Conservation (phyloP, 2,797 vertebrate genomes). For the Ibycter americanus region DNA sequence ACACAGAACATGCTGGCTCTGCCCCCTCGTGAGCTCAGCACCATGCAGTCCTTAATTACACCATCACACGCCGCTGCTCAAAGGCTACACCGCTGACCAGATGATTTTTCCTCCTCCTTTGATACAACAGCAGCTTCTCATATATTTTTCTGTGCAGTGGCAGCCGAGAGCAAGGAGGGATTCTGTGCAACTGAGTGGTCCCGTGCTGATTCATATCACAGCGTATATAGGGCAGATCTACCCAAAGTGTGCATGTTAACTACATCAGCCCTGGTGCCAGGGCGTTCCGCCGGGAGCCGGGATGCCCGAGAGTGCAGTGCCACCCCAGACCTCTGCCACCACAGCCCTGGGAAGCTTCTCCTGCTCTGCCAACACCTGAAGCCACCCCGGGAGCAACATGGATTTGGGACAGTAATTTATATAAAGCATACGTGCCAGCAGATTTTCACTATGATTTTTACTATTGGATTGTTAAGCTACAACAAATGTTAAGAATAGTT, state of each 20-base stretch:
- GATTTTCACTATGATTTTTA: not conserved
- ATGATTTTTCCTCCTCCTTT: not conserved
- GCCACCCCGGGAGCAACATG: not conserved
- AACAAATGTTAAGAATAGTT: not conserved
- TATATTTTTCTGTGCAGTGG: not conserved
- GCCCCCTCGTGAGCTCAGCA: not conserved
- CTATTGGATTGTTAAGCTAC: not conserved
- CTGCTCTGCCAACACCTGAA: not conserved
- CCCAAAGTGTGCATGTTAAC: not conserved
- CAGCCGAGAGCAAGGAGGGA: not conserved
- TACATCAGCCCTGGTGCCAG: not conserved
- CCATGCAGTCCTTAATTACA: not conserved
- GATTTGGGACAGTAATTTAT: not conserved
- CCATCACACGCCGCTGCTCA: not conserved
- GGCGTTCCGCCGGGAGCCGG: not conserved
- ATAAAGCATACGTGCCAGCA: not conserved
- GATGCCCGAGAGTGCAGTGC: not conserved
- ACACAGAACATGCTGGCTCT: fast-evolving
- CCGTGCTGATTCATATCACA: not conserved
- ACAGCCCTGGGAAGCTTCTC: not conserved
- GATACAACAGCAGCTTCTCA: not conserved
- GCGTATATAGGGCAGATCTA: not conserved
- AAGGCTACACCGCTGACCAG: fast-evolving
- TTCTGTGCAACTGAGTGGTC: not conserved
- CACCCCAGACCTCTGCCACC: not conserved